Evolutionary conservation across 1,140 invertebrate genomes (phyloP).

Genomic region (Hylyphantes graminicola): DNA sequence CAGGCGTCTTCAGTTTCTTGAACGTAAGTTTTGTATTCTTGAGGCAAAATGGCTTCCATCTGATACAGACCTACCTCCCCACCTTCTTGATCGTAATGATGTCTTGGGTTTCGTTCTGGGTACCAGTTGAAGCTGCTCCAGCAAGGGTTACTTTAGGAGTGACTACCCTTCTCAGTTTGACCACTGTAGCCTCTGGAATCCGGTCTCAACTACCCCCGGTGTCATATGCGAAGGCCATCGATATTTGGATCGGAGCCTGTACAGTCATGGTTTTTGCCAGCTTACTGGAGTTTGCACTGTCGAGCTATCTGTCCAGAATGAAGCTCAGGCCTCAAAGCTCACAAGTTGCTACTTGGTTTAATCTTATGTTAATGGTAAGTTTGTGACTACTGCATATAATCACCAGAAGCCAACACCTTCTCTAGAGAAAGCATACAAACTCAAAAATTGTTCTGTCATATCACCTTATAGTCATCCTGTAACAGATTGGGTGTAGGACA

Average conservation of each 20-base stretch:
- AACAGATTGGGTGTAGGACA: no score
- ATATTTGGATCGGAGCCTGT: slow-evolving; percentile 67
- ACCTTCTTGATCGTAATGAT: slow-evolving; percentile 88
- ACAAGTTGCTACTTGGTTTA: no score
- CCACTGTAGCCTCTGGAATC: slow-evolving; percentile 65
- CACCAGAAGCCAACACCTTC: slow-evolving; percentile 14
- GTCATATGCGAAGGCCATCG: slow-evolving; percentile 67
- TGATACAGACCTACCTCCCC: slow-evolving; percentile 91
- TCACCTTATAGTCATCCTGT: no score
- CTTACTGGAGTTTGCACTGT: slow-evolving; percentile 67
- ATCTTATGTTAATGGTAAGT: no score
- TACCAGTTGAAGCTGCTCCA: slow-evolving; percentile 87
- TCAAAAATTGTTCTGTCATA: not conserved
- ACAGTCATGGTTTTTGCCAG: slow-evolving; percentile 67
- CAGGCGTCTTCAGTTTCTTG: slow-evolving; percentile 63
- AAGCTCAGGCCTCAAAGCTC: slow-evolving; percentile 39
- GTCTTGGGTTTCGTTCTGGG: slow-evolving; percentile 92
- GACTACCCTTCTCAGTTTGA: slow-evolving; percentile 66
- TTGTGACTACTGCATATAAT: slow-evolving; percentile 2
- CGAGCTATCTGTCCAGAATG: slow-evolving; percentile 64
- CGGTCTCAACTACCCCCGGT: slow-evolving; percentile 65
- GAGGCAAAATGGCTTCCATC: slow-evolving; percentile 77
- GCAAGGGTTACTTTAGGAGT: slow-evolving; percentile 68
- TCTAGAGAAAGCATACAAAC: slow-evolving; percentile 24
- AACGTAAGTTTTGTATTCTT: slow-evolving; percentile 62